Evolutionary conservation across 2,113 vertebrate genomes (phyloP), one percentile per base, ranked within the genome.

Genomic region (Hiodon alosoides): DNA sequence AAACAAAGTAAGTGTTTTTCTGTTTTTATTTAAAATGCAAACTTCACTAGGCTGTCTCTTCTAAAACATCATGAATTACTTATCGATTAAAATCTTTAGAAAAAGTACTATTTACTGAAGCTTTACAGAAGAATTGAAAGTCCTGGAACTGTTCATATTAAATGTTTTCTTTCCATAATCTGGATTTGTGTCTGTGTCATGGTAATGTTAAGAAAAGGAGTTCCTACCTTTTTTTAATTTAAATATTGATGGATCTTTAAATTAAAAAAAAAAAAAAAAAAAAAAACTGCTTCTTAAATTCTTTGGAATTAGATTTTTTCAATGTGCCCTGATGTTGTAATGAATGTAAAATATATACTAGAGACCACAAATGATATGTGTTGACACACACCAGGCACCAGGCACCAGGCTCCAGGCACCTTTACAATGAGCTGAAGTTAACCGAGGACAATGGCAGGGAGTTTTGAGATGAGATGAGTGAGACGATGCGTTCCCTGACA

Each of bases 1-100:
- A 67, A 93, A 86, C 80, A 91, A 95, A 89, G 97, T 99, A 89
- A 92, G 93, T 83, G 55, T 31, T 31, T 31, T 58, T 9, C 54
- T 58, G 53, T 0, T 1, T 3, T 76, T 48, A 47, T 68, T 31
- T 11, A 14, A 53, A 54, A 58, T 73, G 7, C n/a, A 50, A 4
- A 66, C 5, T 10, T 10, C 16, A 61, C 60, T 14, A 61, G 10
- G 11, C 55, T 57, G 6, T 8, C 55, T 11, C 11, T 8, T 57
- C 6, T 11, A 57, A 57, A 57, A 6, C 11, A 57, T 57, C 11
- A 1, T 57, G 31, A 31, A 31, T 31, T 31, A 31, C 31, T 31
- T 31, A 31, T 31, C 31, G 0, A 31, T 31, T 31, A 31, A 31
- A 31, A 31, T 31, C 31, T 31, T 31, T 31, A 31, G 31, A 31